Conservation (phyloP, 2,888 invertebrate genomes). For the Drosophila kuntzei region DNA sequence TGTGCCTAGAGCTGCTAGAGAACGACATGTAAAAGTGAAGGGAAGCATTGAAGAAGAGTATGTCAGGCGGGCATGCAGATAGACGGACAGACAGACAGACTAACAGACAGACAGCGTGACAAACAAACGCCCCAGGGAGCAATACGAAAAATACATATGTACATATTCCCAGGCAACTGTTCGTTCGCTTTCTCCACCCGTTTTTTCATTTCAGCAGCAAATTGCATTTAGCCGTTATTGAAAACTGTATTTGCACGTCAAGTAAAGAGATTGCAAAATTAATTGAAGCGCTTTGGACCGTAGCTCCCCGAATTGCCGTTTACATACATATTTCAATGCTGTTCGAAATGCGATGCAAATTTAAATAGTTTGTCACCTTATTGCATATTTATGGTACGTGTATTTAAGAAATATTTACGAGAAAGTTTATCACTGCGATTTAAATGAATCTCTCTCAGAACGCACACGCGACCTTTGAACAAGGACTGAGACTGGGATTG, state of each 20-base stretch:
- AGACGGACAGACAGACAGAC: slow-evolving; percentile 10
- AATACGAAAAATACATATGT: slow-evolving; percentile 19
- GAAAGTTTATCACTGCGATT: slow-evolving; percentile 26
- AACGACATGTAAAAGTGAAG: slow-evolving; percentile 5
- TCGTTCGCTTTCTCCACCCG: slow-evolving; percentile 26
- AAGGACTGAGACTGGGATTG: slow-evolving; percentile 16
- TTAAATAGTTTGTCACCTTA: slow-evolving; percentile 32
- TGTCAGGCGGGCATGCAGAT: neutral
- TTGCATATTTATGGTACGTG: slow-evolving; percentile 31
- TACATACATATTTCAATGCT: slow-evolving; percentile 13
- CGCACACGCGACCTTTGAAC: slow-evolving; percentile 12
- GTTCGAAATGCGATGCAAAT: neutral
- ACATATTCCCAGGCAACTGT: slow-evolving; percentile 14
- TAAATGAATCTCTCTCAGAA: neutral
- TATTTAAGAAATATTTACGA: slow-evolving; percentile 11
- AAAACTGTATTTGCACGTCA: slow-evolving; percentile 58
- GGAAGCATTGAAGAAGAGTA: neutral
- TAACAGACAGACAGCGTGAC: slow-evolving; percentile 22
- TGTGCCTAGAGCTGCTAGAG: slow-evolving; percentile 51
- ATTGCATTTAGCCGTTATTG: slow-evolving; percentile 74
- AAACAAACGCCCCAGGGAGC: slow-evolving; percentile 46
- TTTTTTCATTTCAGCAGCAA: slow-evolving; percentile 53
- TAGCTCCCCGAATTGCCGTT: slow-evolving; percentile 5
- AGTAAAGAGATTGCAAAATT: slow-evolving; percentile 65
- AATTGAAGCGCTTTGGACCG: slow-evolving; percentile 60